A percentile compares a stretch with the other conserved stretches of the same genome.
phyloP scores from a whole-genome alignment of 2,797 vertebrate species.

The Pogonophryne albipinna region DNA sequence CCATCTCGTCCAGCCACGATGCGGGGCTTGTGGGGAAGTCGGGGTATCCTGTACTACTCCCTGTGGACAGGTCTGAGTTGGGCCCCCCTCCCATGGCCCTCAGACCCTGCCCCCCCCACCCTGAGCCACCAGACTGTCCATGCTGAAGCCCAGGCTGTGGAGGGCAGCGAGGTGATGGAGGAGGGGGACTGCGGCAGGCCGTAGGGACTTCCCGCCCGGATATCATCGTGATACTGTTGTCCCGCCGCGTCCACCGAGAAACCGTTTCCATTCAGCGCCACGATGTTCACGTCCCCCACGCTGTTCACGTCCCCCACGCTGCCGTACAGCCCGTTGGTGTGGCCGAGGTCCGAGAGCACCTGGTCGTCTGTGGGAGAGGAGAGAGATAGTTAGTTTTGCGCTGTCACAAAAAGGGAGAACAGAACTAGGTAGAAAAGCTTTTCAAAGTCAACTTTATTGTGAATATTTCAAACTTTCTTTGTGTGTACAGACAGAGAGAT shows the following conservation, averaged over 20 bases:
- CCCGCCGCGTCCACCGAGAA: slow-evolving; percentile 92
- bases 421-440: too few species aligned
- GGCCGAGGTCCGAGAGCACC: slow-evolving; percentile 96
- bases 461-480: too few species aligned
- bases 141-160: slow-evolving; percentile 93
- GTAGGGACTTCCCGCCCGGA: slow-evolving; percentile 94
- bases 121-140: slow-evolving; percentile 92
- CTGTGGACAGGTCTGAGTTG: slow-evolving; percentile 97
- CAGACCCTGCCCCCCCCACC: slow-evolving; percentile 92
- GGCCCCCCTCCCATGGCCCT: slow-evolving; percentile 94
- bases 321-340: slow-evolving; percentile 91
- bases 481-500: too few species aligned
- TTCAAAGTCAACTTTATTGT: too few species aligned
- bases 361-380: slow-evolving; percentile 90
- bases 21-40: slow-evolving; percentile 99
- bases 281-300: slow-evolving; percentile 54
- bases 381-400: too few species aligned
- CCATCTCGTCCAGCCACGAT: slow-evolving; percentile 99
- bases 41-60: slow-evolving; percentile 98
- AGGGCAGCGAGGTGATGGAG: slow-evolving; percentile 95
- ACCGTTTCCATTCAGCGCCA: slow-evolving; percentile 88
- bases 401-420: too few species aligned
- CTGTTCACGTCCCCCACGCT: slow-evolving; percentile 89
- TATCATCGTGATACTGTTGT: slow-evolving; percentile 96
- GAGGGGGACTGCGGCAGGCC: slow-evolving; percentile 96